These are phyloP conservation scores for Xylota segnis DNA, from an alignment of 2,888 invertebrate genomes.

Conservation along the genomic window DNA sequence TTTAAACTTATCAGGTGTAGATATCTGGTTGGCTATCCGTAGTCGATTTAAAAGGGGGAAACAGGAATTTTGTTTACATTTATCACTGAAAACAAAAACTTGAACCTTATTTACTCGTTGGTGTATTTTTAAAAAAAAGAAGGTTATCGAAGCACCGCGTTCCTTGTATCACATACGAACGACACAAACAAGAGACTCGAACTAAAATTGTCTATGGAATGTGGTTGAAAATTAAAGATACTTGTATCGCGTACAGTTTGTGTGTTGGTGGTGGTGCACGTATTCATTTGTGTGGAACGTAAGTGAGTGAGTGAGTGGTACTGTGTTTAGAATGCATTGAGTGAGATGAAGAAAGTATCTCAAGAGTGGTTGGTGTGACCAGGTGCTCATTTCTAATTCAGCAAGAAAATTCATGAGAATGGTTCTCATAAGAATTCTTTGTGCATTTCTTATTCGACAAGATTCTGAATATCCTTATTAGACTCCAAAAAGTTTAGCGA, in stretches of 20 bases:
- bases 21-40: slow-evolving; percentile 25
- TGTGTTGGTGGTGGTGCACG: background rate
- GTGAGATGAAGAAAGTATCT: background rate
- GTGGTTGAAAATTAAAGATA: slow-evolving; percentile 35
- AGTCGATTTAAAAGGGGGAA: slow-evolving; percentile 29
- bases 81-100: slow-evolving; percentile 39
- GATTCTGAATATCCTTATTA: too few relatives aligned
- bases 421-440: too few relatives aligned
- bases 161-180: slow-evolving; percentile 77
- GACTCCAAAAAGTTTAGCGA: too few relatives aligned
- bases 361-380: background rate
- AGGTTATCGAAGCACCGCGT: slow-evolving; percentile 70
- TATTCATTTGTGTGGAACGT: slow-evolving; percentile 47
- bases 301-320: slow-evolving; percentile 28
- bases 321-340: slow-evolving; percentile 15
- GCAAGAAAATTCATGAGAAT: background rate
- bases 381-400: background rate
- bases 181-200: slow-evolving; percentile 79
- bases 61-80: slow-evolving; percentile 48
- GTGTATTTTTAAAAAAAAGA: slow-evolving; percentile 67
- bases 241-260: slow-evolving; percentile 1
- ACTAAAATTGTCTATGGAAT: slow-evolving; percentile 76
- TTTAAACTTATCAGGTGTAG: slow-evolving; percentile 2
- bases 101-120: slow-evolving; percentile 53
- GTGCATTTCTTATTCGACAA: too few relatives aligned